Conservation (phyloP, 2,888 invertebrate genomes). For the Aphrophora alni region DNA sequence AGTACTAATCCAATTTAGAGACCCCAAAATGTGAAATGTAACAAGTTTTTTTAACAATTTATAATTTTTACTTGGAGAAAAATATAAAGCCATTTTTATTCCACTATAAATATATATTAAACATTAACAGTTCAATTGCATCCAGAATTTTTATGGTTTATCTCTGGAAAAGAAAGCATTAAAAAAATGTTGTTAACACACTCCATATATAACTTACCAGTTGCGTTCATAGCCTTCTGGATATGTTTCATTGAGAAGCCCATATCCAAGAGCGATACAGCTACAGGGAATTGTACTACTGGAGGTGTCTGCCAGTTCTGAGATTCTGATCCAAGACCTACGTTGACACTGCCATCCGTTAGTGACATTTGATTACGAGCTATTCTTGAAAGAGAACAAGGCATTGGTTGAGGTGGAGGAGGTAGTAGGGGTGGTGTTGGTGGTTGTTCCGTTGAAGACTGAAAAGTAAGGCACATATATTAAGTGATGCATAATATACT, state of each 20-base stretch:
- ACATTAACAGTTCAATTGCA: too few relatives aligned
- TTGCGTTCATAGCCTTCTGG: constrained; percentile 63
- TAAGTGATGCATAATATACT: too few relatives aligned
- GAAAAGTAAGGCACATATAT: not conserved
- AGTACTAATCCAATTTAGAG: too few relatives aligned
- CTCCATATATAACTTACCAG: too few relatives aligned
- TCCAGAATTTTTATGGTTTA: too few relatives aligned
- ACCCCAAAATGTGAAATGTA: too few relatives aligned
- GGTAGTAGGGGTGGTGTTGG: constrained; percentile 19
- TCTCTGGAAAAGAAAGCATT: too few relatives aligned
- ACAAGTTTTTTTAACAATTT: too few relatives aligned
- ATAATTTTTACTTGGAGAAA: too few relatives aligned
- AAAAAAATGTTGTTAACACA: too few relatives aligned
- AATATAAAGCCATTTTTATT: too few relatives aligned
- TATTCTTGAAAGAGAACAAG: not conserved
- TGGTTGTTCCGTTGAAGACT: not conserved
- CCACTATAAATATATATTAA: too few relatives aligned
- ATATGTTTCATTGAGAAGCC: constrained; percentile 66
- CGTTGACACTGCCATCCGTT: not conserved
- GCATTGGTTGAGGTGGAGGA: not conserved
- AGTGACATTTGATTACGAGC: not conserved
- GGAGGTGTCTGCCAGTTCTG: constrained; percentile 12
- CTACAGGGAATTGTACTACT: constrained; percentile 58
- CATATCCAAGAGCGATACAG: constrained; percentile 66
- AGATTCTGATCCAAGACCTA: not conserved